Percentiles rank a stretch among this genome's conserved stretches.
Evolutionary conservation across 2,113 vertebrate species (phyloP).

Genomic region (Vulpes lagopus): DNA sequence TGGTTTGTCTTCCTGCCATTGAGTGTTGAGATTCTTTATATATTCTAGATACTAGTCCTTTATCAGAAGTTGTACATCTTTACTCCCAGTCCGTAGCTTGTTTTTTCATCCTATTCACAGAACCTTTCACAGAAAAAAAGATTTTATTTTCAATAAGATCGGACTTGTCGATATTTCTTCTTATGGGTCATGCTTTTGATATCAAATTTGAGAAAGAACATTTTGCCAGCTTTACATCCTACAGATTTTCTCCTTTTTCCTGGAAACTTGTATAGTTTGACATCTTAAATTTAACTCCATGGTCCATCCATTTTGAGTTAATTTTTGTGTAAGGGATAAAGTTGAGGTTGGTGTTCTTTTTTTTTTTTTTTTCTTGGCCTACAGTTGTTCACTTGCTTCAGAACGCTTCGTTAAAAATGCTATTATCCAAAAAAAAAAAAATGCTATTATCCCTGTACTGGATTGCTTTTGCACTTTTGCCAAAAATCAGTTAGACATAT

Average conservation of each 20-base stretch:
- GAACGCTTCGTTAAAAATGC: background rate
- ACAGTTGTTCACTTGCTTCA: background rate
- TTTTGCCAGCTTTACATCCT: background rate
- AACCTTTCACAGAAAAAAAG: background rate
- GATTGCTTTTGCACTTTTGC: conserved; percentile 12
- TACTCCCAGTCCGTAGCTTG: background rate
- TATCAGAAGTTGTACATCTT: background rate
- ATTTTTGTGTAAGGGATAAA: background rate
- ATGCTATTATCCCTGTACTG: background rate
- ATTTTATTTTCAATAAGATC: background rate
- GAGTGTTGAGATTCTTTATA: conserved; percentile 16
- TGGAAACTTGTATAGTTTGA: background rate
- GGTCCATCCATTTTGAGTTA: background rate
- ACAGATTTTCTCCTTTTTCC: background rate
- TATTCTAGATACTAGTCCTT: conserved; percentile 33
- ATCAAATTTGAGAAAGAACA: conserved; percentile 29
- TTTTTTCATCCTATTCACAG: background rate
- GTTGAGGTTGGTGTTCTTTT: background rate
- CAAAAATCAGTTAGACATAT: conserved; percentile 30
- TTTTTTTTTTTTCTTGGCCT: background rate
- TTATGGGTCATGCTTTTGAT: background rate
- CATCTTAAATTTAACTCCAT: background rate
- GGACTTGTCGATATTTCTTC: background rate
- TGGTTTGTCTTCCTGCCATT: background rate
- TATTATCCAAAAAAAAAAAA: background rate